Base-by-base conservation (phyloP, 2,113 vertebrate species). In the Neolamprologus devosi region DNA sequence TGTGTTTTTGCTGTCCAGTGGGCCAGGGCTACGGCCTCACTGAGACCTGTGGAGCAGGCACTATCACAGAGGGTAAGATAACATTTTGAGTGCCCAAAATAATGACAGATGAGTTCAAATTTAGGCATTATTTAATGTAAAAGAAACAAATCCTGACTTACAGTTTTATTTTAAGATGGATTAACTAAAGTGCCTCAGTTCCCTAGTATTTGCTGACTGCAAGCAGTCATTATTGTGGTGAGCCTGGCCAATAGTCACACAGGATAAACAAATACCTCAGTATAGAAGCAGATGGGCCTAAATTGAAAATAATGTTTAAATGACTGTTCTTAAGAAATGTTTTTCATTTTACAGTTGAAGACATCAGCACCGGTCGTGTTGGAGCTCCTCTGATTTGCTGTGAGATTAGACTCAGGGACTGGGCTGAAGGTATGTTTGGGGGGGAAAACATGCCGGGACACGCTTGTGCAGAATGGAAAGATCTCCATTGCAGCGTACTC, bases 1-100 rank as follows among this genome's bases (percentile, higher is more conserved):
- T 99, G 65, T 99, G 99, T 79, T 99, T 99, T 95, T 99, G 98
- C 86, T 99, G 99, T 57, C 98, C 99, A 1, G 96, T 99, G 84
- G 97, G 97, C 9, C 98, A 99, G 85, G 99, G 99, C 60, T 99
- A 99, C 4, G 99, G 98, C 45, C 95, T 99, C 30, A 99, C 98
- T 6, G 99, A 99, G 93, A 98, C 98, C 0, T 99, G 98, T 83
- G 98, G 98, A 42, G 98, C 99, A 6, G 99, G 98, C 58, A 98
- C 98, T 82, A 99, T 99, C 91, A 98, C 98, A 58, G 98, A 98
- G 95, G 98, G 99, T 98, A 93, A 90, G 78, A 57, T 54, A 2
- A 45, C 16, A 9, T 42, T 55, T 55, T 21, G 3, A 16, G 5
- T 33, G 28, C 26, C 8, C 5, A 4, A 51, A 51, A 78, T n/a